Evolutionary conservation across 2,113 vertebrate species (phyloP), one percentile per base, ranked within the genome.

Genomic region (Equus quagga): DNA sequence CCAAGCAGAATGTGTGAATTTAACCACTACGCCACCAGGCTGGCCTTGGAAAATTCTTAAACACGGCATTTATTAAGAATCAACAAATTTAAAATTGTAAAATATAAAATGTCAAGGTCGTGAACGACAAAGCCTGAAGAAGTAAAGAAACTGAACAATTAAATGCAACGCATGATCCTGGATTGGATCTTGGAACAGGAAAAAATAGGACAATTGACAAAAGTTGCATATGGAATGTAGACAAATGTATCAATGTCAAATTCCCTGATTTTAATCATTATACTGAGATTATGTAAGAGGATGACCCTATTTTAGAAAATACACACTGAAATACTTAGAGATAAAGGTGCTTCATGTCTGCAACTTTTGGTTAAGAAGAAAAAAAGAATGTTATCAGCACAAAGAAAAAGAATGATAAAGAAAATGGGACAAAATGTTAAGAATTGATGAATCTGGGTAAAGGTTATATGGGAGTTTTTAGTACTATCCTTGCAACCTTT

Each of bases 81-180:
- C 44, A 91, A 94, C 41, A 70, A 67, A 56, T 89, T 75, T 78
- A 54, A 83, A 94, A 84, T 26, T n/a, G 13, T 28, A 82, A 76
- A 83, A 93, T 94, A 36, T 23, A 82, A 82, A 33, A 79, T 44
- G 36, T 26, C 8, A 79, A 82, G 21, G n/a, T 79, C 60, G 79
- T 41, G 44, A 93, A 72, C 49, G 23, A 89, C 13, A 64, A 89
- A 94, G 6, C 67, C 51, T 46, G 14, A 82, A 15, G 1, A 93
- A 76, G 31, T 62, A 72, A 60, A 94, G 64, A 87, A 60, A 64
- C n/a, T 28, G 5, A 51, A 81, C 31, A 41, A 26, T 72, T 72
- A 51, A 58, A 33, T 65, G 49, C 26, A 89, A 75, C 13, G 28
- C 19, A 65, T n/a, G 9, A 67, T 31, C 60, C 58, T 56, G 44